Evolutionary conservation across 2,113 vertebrate genomes (phyloP), one percentile per base, ranked within the genome.

Genomic region (Neodontobutis hainanensis): DNA sequence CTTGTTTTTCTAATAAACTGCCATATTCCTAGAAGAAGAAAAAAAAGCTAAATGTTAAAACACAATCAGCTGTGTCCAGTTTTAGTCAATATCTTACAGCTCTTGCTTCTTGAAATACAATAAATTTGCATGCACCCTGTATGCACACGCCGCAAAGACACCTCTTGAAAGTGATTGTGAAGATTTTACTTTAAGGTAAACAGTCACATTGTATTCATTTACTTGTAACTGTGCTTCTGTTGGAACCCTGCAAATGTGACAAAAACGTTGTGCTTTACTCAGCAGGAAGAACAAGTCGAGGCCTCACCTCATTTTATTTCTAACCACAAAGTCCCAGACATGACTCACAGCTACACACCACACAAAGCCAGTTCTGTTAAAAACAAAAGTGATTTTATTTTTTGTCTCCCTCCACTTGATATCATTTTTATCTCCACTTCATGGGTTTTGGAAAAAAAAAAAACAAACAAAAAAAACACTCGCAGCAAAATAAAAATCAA

Each of bases 381-480:
- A 90, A 93, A 91, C 89, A 91, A 92, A 90, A 87, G 68, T 76
- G 64, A 62, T 67, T 84, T 90, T 89, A 77, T 49, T 85, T 88
- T 85, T 87, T 82, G 76, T 89, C 75, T 84, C 70, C 78, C 83
- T 87, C 82, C 81, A 77, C 85, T 89, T 90, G 67, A 86, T 77
- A 77, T 86, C 67, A 80, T 86, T 86, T 87, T 85, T 75, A 73
- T 77, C 73, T 89, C 65, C 82, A 81, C 75, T 83, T 86, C 73
- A 85, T 89, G 89, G 86, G 90, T 88, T 89, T 85, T 73, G 51
- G 77, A 86, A 77, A 84, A 80, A 68, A 74, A 79, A 75, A 66
- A 63, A 46, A 74, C 50, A 47, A 67, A 45, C 27, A 58, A 52
- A 45, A 52, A 46, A 73, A 16, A 66, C 0, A 62, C 8, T 71